A percentile compares a stretch with the other conserved stretches of the same genome.
phyloP scores from a whole-genome alignment of 2,797 vertebrate species.

The Oreochromis grahami region DNA sequence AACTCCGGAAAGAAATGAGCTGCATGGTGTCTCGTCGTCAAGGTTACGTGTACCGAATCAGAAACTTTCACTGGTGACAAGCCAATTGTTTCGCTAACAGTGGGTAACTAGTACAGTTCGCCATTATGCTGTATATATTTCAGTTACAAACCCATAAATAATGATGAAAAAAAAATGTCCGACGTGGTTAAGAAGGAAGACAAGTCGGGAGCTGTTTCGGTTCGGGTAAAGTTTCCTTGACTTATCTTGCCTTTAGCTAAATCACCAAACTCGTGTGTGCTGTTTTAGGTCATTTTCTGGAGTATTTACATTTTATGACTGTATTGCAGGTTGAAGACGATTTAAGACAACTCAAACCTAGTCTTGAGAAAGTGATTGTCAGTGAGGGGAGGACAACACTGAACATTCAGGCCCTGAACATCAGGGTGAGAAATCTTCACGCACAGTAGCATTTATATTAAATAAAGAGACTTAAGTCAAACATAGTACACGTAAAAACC shows the following conservation, averaged over 20 bases:
- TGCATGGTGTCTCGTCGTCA: conserved; percentile 56
- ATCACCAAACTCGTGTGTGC: not conserved
- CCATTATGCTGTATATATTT: not conserved
- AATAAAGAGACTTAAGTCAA: not conserved
- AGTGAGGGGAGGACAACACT: conserved; percentile 27
- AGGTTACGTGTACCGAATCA: conserved; percentile 31
- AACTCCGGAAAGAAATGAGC: rapidly evolving
- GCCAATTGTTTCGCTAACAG: not conserved
- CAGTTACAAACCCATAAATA: not conserved
- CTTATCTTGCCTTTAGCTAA: not conserved
- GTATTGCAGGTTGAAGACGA: conserved; percentile 79
- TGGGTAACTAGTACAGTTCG: not conserved
- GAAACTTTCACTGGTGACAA: not conserved
- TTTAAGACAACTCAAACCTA: conserved; percentile 70
- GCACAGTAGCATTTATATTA: not conserved
- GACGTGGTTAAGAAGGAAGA: conserved; percentile 19
- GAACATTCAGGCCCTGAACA: conserved; percentile 64
- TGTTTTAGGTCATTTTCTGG: not conserved
- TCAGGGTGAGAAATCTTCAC: conserved; percentile 54
- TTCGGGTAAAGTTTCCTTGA: conserved; percentile 53
- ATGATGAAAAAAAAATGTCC: conserved; percentile 40
- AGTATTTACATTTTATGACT: not conserved
- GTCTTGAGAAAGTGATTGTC: conserved; percentile 38
- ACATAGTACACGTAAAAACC: not conserved
- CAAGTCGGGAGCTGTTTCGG: conserved; percentile 46